Conservation (phyloP, 2,797 vertebrate genomes). For the Cuculus canorus region DNA sequence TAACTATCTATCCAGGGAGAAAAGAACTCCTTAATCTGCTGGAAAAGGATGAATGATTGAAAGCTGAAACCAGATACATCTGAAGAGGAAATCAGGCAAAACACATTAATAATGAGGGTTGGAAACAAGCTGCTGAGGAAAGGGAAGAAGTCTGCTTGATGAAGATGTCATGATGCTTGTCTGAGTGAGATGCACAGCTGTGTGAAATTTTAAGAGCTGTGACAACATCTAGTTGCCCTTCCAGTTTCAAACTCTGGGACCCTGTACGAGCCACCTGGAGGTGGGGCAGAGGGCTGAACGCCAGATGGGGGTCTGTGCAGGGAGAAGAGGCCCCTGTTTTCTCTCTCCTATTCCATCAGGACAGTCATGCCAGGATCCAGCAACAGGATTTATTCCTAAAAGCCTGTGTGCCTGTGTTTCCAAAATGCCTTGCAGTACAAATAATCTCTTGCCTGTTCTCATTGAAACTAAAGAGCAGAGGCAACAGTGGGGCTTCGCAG, state of each 20-base stretch:
- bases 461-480: neutral
- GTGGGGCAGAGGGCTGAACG: fast-evolving
- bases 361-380: neutral
- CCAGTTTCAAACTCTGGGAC: neutral
- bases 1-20: neutral
- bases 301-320: neutral
- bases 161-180: neutral
- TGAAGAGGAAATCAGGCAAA: conserved; percentile 22
- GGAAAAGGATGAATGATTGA: conserved; percentile 17
- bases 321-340: neutral
- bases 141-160: neutral
- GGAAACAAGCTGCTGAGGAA: conserved; percentile 31
- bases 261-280: neutral
- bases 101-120: neutral
- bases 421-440: neutral
- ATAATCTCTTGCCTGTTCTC: neutral
- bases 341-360: neutral
- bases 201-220: too few relatives aligned
- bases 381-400: neutral
- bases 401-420: neutral
- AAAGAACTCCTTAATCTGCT: conserved; percentile 34
- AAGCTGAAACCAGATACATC: conserved; percentile 27
- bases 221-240: neutral
- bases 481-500: fast-evolving
- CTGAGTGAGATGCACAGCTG: neutral